Conservation (phyloP, 2,113 vertebrate species). For the Chaenocephalus aceratus region DNA sequence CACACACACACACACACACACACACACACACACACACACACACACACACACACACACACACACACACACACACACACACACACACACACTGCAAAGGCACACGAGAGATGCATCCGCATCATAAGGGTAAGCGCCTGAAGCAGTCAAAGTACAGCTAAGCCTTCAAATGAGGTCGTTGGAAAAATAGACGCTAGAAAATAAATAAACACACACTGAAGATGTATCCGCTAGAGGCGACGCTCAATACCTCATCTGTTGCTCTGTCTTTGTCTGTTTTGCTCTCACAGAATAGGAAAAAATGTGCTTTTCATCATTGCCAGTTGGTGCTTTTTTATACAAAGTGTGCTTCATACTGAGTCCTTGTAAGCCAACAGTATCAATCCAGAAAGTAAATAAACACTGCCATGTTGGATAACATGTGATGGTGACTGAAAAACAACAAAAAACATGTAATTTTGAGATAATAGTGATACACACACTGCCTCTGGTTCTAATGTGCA, state of each 20-base stretch:
- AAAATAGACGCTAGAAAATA: slow-evolving; percentile 42
- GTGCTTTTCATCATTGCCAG: slow-evolving; percentile 1
- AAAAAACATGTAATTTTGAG: neutral
- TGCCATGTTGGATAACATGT: neutral
- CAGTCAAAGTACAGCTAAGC: slow-evolving; percentile 38
- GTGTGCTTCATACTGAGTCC: neutral
- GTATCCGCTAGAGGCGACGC: slow-evolving; percentile 7
- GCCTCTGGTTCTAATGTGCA: neutral
- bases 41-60: neutral
- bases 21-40: neutral
- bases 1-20: neutral
- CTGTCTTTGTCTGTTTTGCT: slow-evolving; percentile 32
- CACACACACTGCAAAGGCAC: slow-evolving; percentile 17
- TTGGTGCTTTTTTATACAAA: slow-evolving; percentile 1
- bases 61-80: neutral
- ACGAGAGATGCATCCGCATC: slow-evolving; percentile 13
- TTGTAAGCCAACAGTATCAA: slow-evolving; percentile 6
- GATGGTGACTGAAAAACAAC: neutral
- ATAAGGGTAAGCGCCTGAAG: slow-evolving; percentile 31
- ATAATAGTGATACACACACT: neutral
- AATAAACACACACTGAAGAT: slow-evolving; percentile 29
- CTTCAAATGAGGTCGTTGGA: slow-evolving; percentile 41
- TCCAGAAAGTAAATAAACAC: slow-evolving; percentile 1
- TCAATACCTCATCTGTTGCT: slow-evolving; percentile 22
- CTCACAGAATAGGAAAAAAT: slow-evolving; percentile 1